These are phyloP conservation scores for Aphrocallistes beatrix DNA, from an alignment of 37 sponge, comb jelly and placozoan species.

Conservation along the genomic window DNA sequence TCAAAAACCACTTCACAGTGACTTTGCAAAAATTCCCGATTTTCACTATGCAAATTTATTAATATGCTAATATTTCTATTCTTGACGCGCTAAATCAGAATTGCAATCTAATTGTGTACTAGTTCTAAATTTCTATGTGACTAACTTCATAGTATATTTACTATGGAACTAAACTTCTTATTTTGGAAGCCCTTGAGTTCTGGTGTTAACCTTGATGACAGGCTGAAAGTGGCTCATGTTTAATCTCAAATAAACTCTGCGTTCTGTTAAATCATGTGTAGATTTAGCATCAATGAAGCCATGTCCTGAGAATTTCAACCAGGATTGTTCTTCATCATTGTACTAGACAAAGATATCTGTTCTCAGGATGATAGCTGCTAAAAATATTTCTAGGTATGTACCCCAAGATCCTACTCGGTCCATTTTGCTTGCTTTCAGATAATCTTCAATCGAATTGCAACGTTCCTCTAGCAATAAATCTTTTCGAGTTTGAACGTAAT, in stretches of 20 bases:
- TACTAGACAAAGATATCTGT: neutral
- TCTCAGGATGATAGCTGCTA: neutral
- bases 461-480: neutral
- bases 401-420: slow-evolving; percentile 6
- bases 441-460: neutral
- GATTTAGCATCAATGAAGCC: neutral
- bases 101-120: no score
- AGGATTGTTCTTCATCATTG: neutral
- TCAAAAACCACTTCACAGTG: no score
- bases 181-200: no score
- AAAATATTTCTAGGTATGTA: neutral
- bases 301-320: neutral
- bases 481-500: neutral
- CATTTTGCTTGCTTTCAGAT: neutral
- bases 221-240: neutral
- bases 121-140: no score
- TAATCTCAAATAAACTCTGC: neutral
- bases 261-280: neutral
- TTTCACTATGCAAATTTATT: no score
- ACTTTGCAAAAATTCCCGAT: no score
- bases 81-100: no score
- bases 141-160: no score
- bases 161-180: no score
- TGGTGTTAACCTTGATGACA: neutral
- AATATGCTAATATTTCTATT: no score